Base-by-base conservation (phyloP, 2,888 invertebrate species). In the Cryptophagus acutangulus region DNA sequence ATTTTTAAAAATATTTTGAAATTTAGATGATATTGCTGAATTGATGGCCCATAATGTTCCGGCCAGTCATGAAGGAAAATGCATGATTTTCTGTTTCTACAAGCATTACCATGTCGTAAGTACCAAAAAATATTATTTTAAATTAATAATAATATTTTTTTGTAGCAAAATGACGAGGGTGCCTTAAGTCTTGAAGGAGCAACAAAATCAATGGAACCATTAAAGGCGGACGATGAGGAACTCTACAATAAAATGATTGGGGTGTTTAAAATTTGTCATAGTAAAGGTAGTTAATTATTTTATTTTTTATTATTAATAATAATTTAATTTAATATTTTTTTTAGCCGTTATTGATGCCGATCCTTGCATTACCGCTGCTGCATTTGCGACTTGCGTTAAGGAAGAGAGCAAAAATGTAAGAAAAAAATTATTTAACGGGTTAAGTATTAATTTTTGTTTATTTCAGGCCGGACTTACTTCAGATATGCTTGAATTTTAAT, bases 21-120 rank as follows among this genome's bases (percentile, higher is more conserved):
- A 47, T 51, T 17, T 33, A 56, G 55, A 54, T 9, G 57, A 57
- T 36, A 30, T 55, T 31, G 46, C 51, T 9, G 33, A 31, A 24
- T 28, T 55, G 3, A 17, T 54, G 15, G 34, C 46, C 2, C 49
- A 50, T 6, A 17, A 45, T 40, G 25, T 52, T 6, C 53, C 57
- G 1, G 34, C 41, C 8, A 43, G 45, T 1, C 51, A 55, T 17
- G 52, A 51, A 40, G 57, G 49, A 26, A 52, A 50, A 46, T 57
- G 57, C 26, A 48, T 57, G 50, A 42, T 56, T n/a, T 53, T 46
- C 20, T 56, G 56, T 33, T 13, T 54, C 5, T 35, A 53, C 10
- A 51, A 44, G 31, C 26, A 35, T 15, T 44, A 49, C 12, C 41
- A 51, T 3, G 17, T 54, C 15, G 55, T 53, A 41, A 45, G 52